Conservation (phyloP, 2,113 vertebrate genomes). For the Oryzias celebensis region DNA sequence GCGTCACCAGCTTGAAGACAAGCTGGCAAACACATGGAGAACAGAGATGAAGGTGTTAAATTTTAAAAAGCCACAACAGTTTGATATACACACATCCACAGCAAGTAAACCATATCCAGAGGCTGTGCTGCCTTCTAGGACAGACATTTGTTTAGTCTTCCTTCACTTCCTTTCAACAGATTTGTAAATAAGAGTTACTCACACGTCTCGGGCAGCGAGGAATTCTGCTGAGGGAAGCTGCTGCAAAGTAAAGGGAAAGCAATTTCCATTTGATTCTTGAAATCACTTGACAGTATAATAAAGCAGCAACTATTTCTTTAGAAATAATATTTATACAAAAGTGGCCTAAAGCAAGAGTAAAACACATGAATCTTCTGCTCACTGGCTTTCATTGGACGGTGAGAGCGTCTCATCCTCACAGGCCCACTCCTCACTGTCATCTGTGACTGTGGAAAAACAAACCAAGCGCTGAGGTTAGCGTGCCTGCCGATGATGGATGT, state of each 20-base stretch:
- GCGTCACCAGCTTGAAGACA: conserved; percentile 35
- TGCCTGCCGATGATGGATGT: conserved; percentile 12
- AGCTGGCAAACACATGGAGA: conserved; percentile 45
- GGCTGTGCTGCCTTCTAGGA: conserved; percentile 21
- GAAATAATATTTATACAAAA: conserved; percentile 1
- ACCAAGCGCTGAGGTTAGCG: conserved; percentile 18
- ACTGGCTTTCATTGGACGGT: conserved; percentile 62
- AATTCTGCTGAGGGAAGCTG: conserved; percentile 46
- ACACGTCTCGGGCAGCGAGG: conserved; percentile 65
- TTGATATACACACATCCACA: conserved; percentile 14
- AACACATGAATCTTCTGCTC: conserved; percentile 35
- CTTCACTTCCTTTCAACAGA: too few relatives aligned
- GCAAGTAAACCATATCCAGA: conserved; percentile 29
- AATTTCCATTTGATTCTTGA: conserved; percentile 3
- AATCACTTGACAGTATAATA: not conserved
- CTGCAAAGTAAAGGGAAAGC: conserved; percentile 13
- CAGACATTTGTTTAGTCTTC: not conserved
- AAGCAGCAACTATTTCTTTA: not conserved
- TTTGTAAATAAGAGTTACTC: conserved; percentile 45
- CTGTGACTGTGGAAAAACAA: conserved; percentile 77
- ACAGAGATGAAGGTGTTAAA: not conserved
- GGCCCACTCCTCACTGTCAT: conserved; percentile 82
- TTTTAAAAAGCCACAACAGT: conserved; percentile 19
- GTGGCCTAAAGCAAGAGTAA: not conserved
- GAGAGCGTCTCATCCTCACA: conserved; percentile 79